A percentile compares a stretch with the other conserved stretches of the same genome.
Evolutionary conservation across 2,888 invertebrate genomes (phyloP).

Genomic region (Sarcophaga subvicina): DNA sequence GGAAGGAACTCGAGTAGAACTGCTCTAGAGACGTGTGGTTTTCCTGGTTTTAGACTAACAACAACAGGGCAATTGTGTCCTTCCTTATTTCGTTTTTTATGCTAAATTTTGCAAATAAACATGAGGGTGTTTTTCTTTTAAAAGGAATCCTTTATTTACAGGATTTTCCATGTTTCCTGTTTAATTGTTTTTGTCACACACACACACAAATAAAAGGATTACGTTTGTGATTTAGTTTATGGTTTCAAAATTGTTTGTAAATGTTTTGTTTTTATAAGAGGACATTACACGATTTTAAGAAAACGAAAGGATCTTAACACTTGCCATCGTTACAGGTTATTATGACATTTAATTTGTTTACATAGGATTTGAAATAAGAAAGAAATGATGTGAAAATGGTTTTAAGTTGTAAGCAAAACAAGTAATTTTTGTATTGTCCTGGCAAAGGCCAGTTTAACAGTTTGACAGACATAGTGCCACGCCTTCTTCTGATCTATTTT

Average conservation of each 20-base stretch:
- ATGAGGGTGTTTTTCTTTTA: constrained; percentile 42
- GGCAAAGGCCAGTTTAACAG: no score
- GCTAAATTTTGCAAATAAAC: constrained; percentile 26
- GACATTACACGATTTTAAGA: constrained; percentile 3
- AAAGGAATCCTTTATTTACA: constrained; percentile 13
- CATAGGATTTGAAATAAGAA: no score
- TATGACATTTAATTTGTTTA: no score
- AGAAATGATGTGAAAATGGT: no score
- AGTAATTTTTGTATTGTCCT: no score
- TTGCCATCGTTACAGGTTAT: no score
- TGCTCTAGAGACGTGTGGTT: constrained; percentile 41
- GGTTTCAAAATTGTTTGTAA: constrained; percentile 16
- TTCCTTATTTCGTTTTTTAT: constrained; percentile 31
- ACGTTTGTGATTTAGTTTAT: constrained; percentile 16
- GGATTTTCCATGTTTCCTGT: constrained; percentile 36
- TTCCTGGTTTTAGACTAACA: constrained; percentile 24
- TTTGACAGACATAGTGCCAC: no score
- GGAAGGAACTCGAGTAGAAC: constrained; percentile 50
- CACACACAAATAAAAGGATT: constrained; percentile 59
- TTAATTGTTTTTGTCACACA: constrained; percentile 63
- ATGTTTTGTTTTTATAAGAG: constrained; percentile 17
- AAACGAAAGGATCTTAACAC: no score
- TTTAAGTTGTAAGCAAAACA: no score
- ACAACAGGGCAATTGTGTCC: constrained; percentile 52
- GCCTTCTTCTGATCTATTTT: no score